A percentile compares a stretch with the other conserved stretches of the same genome.
phyloP scores from a whole-genome alignment of 2,797 vertebrate species.

The Atherinosoma microstoma region DNA sequence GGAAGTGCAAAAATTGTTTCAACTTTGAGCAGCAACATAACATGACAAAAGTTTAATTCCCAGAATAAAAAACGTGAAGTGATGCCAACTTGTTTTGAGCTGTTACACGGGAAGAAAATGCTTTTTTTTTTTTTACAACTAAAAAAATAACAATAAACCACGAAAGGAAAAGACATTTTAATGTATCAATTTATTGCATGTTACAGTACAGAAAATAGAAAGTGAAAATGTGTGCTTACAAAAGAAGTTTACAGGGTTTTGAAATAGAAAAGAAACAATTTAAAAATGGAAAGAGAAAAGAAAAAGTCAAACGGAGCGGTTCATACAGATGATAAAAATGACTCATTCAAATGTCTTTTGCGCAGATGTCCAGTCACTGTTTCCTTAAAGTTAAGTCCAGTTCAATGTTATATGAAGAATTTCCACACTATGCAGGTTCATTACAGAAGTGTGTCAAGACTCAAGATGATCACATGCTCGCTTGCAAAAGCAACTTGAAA shows the following conservation, averaged over 20 bases:
- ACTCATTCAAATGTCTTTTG: slow-evolving; percentile 57
- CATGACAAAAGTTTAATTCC: slow-evolving; percentile 21
- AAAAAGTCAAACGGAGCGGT: slow-evolving; percentile 35
- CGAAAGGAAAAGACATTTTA: slow-evolving; percentile 62
- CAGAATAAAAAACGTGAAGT: slow-evolving; percentile 61
- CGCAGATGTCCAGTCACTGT: slow-evolving; percentile 5
- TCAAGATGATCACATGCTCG: slow-evolving; percentile 39
- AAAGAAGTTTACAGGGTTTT: slow-evolving; percentile 71
- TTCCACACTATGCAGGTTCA: slow-evolving; percentile 56
- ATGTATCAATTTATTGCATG: slow-evolving; percentile 94
- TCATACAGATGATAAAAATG: slow-evolving; percentile 42
- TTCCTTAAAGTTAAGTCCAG: slow-evolving; percentile 13
- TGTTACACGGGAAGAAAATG: too few relatives aligned
- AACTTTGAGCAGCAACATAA: slow-evolving; percentile 19
- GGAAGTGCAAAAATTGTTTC: slow-evolving; percentile 57
- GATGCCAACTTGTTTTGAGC: not conserved
- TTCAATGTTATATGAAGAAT: slow-evolving; percentile 29
- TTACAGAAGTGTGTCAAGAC: slow-evolving; percentile 31
- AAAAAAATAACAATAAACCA: not conserved
- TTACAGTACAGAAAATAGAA: slow-evolving; percentile 94
- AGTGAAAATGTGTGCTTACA: slow-evolving; percentile 86
- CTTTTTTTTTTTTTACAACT: too few relatives aligned
- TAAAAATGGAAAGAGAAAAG: slow-evolving; percentile 46
- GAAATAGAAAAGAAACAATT: slow-evolving; percentile 70
- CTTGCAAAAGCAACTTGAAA: slow-evolving; percentile 26